A percentile compares a stretch with the other conserved stretches of the same genome.
These are phyloP conservation scores for Petroica traversi DNA, from an alignment of 2,113 vertebrate species.

Conservation along the genomic window DNA sequence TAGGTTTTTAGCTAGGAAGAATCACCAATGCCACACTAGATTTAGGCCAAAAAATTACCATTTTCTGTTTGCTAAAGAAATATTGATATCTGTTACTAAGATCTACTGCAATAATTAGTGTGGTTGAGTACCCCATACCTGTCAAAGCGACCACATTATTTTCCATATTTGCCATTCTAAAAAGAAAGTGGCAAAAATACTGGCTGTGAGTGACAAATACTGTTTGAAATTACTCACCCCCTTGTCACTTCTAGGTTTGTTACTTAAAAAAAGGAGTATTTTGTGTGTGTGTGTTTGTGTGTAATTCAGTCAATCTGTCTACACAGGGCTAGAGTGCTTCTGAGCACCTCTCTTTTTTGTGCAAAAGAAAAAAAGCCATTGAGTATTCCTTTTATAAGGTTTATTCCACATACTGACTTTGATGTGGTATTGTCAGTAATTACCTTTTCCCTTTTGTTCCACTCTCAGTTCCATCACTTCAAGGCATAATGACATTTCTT, in stretches of 20 bases:
- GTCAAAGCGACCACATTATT: not conserved
- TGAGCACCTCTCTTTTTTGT: not conserved
- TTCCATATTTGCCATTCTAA: not conserved
- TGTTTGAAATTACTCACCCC: not conserved
- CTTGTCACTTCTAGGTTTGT: not conserved
- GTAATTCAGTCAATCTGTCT: slow-evolving; percentile 16
- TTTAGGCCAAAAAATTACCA: not conserved
- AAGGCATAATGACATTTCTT: not conserved
- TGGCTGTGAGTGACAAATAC: not conserved
- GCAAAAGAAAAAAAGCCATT: not conserved
- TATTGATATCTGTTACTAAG: not conserved
- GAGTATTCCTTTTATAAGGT: not conserved
- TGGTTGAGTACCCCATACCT: not conserved
- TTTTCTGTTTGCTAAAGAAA: not conserved
- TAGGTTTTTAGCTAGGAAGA: not conserved
- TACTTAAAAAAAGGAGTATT: not conserved
- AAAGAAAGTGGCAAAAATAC: not conserved
- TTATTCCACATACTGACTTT: slow-evolving; percentile 5
- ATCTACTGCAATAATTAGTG: not conserved
- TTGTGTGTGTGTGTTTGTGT: too few relatives aligned
- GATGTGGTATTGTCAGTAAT: not conserved
- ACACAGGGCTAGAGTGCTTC: slow-evolving; percentile 1
- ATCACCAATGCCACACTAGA: not conserved
- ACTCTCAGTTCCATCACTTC: not conserved
- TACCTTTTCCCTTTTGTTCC: not conserved